A percentile compares a stretch with the other conserved stretches of the same genome.
These are phyloP conservation scores for Coreius guichenoti DNA, from an alignment of 2,797 vertebrate genomes.

Conservation along the genomic window DNA sequence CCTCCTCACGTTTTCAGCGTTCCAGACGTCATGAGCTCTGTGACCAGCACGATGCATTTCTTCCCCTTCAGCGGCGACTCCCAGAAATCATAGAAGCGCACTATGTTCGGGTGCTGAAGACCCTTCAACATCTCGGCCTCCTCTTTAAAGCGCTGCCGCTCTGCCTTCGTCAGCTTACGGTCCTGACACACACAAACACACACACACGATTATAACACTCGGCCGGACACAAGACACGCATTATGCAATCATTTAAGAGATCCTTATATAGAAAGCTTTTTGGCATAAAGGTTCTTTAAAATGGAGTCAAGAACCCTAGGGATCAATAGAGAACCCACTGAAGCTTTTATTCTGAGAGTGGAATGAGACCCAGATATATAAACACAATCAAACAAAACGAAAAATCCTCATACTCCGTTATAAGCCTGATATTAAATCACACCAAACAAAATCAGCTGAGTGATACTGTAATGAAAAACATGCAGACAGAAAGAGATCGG, in stretches of 20 bases:
- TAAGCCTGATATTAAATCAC: not conserved
- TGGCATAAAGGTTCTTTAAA: too few species aligned
- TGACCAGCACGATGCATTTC: slow-evolving; percentile 96
- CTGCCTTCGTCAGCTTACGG: slow-evolving; percentile 93
- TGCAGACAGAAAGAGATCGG: not conserved
- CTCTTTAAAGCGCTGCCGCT: slow-evolving; percentile 97
- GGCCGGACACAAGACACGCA: not conserved
- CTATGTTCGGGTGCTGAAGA: slow-evolving; percentile 97
- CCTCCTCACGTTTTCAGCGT: slow-evolving; percentile 94
- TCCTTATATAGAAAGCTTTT: too few species aligned
- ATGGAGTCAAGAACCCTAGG: too few species aligned
- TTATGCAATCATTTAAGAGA: too few species aligned
- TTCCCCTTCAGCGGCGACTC: slow-evolving; percentile 94
- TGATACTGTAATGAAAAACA: not conserved
- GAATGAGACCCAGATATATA: not conserved
- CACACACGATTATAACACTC: not conserved
- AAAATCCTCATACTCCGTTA: not conserved
- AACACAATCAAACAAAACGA: not conserved
- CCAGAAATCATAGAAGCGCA: slow-evolving; percentile 99
- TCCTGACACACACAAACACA: slow-evolving; percentile 77
- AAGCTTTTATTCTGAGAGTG: not conserved
- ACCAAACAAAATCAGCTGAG: not conserved
- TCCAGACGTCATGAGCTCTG: slow-evolving; percentile 98
- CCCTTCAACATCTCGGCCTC: slow-evolving; percentile 99
- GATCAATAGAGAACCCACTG: too few species aligned